A percentile compares a stretch with the other conserved stretches of the same genome.
Evolutionary conservation across 2,888 invertebrate species (phyloP).

Genomic region (Eupithecia pulchellata): DNA sequence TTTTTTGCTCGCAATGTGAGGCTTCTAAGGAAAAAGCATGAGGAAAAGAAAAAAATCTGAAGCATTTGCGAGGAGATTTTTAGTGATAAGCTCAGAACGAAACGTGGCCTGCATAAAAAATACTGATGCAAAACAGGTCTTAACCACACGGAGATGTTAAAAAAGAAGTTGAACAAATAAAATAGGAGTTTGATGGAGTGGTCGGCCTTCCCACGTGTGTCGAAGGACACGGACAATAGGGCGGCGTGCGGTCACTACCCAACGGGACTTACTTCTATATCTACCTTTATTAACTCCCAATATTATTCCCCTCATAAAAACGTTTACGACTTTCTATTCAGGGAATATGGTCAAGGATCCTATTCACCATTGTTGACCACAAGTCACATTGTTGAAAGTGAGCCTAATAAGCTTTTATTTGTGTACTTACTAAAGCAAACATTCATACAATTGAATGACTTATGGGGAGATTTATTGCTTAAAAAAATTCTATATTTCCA

Average conservation of each 20-base stretch:
- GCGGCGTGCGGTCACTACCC: conserved; percentile 56
- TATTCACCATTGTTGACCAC: conserved; percentile 59
- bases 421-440: conserved; percentile 11
- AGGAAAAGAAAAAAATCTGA: conserved; percentile 16
- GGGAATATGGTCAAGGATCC: conserved; percentile 61
- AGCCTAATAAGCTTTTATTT: conserved; percentile 35
- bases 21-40: conserved; percentile 25
- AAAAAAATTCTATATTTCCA: neutral
- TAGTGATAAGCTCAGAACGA: neutral
- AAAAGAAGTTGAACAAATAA: conserved; percentile 51
- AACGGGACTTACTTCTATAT: conserved; percentile 58
- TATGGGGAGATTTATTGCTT: neutral
- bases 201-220: conserved; percentile 64
- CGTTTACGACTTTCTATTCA: conserved; percentile 62
- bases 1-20: conserved; percentile 29
- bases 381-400: conserved; percentile 48
- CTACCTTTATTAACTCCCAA: conserved; percentile 58
- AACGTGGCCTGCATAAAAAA: conserved; percentile 17
- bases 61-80: neutral
- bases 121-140: conserved; percentile 27
- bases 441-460: conserved; percentile 7
- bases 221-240: conserved; percentile 76
- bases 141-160: conserved; percentile 39
- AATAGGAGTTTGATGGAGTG: conserved; percentile 48
- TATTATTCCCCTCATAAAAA: conserved; percentile 66